Conservation (phyloP, 2,888 invertebrate genomes). For the Steinernema carpocapsae region DNA sequence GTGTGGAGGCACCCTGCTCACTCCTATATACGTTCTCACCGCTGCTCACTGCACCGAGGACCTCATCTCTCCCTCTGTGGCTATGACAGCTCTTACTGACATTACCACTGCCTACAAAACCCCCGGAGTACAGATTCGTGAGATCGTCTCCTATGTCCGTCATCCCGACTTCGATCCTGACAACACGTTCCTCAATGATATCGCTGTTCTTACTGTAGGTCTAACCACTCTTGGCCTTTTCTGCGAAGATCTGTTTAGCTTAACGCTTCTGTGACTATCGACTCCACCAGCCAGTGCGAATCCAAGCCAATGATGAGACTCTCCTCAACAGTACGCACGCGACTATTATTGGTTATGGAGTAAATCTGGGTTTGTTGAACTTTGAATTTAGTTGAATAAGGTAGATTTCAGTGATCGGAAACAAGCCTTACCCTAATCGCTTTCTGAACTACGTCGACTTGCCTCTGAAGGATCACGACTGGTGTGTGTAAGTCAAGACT, state of each 20-base stretch:
- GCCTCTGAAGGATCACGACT: not conserved
- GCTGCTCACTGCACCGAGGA: slow-evolving; percentile 27
- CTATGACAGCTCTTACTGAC: not conserved
- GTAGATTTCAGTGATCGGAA: not conserved
- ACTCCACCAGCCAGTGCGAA: not conserved
- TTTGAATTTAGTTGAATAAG: not conserved
- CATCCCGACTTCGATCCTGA: not conserved
- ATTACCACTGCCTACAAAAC: not conserved
- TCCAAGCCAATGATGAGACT: not conserved
- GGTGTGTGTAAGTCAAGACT: not conserved
- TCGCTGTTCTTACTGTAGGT: not conserved
- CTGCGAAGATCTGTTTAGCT: not conserved
- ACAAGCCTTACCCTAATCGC: not conserved
- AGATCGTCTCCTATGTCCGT: not conserved
- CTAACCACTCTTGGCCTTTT: too few relatives aligned
- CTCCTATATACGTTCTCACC: not conserved
- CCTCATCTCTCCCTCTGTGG: not conserved
- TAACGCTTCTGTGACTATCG: not conserved
- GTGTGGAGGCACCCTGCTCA: slow-evolving; percentile 2
- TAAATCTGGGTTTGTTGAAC: not conserved
- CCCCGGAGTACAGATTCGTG: not conserved
- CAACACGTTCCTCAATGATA: not conserved
- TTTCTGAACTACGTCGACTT: not conserved
- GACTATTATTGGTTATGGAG: not conserved
- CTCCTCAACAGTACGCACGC: not conserved